Evolutionary conservation across 2,888 invertebrate species (phyloP).

Genomic region (Tetanocera ferruginea): DNA sequence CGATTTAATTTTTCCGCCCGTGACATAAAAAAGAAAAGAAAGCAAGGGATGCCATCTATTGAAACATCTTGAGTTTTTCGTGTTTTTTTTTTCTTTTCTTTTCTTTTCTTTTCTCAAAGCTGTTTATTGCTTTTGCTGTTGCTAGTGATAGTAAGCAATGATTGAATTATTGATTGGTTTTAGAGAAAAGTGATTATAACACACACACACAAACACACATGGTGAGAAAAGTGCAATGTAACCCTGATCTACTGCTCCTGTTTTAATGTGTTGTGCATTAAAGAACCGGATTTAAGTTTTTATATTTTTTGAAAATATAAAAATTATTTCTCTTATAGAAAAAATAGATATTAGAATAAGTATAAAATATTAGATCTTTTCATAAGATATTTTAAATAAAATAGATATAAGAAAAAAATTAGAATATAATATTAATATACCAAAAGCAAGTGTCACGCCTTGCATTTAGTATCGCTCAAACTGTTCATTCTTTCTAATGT

Average conservation of each 20-base stretch:
- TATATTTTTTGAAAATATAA: not conserved
- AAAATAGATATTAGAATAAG: not conserved
- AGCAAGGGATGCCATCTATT: not conserved
- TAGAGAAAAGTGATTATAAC: not conserved
- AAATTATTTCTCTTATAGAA: not conserved
- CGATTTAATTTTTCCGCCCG: not conserved
- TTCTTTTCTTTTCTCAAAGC: not conserved
- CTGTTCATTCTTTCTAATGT: too few species aligned
- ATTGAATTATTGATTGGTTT: slow-evolving; percentile 29
- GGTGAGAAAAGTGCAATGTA: not conserved
- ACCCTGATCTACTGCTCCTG: slow-evolving; percentile 24
- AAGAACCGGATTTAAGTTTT: not conserved
- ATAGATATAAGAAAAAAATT: too few species aligned
- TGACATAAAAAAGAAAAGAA: slow-evolving; percentile 1
- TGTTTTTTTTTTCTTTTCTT: not conserved
- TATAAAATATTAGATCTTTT: too few species aligned
- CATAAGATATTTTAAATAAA: too few species aligned
- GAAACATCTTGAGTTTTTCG: not conserved
- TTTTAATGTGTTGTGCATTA: not conserved
- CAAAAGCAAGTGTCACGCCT: too few species aligned
- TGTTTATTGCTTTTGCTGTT: slow-evolving; percentile 7
- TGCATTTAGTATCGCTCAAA: too few species aligned
- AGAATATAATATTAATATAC: too few species aligned
- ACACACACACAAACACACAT: too few species aligned
- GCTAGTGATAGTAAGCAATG: too few species aligned